Evolutionary conservation across 2,113 vertebrate genomes (phyloP).

Genomic region (Protobothrops mucrosquamatus): DNA sequence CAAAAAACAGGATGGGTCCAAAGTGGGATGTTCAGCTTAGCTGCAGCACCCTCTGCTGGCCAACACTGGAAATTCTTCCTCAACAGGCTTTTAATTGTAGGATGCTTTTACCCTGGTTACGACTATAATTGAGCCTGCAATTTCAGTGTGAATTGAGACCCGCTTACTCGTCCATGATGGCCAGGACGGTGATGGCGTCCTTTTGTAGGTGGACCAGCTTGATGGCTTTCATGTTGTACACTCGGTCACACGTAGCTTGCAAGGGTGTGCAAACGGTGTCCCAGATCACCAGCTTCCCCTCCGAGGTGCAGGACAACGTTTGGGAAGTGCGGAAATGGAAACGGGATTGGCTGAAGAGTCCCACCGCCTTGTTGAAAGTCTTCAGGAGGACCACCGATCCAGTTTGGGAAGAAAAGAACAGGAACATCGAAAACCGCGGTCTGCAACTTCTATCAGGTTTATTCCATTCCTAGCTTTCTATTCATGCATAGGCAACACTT

Average conservation of each 20-base stretch:
- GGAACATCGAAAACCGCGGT: not conserved
- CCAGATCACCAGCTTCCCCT: constrained; percentile 83
- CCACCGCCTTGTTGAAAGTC: constrained; percentile 72
- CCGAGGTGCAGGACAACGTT: constrained; percentile 73
- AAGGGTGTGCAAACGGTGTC: constrained; percentile 17
- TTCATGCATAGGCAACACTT: too few species aligned
- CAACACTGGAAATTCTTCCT: not conserved
- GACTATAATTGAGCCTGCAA: not conserved
- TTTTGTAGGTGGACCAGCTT: constrained; percentile 76
- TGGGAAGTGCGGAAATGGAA: constrained; percentile 74
- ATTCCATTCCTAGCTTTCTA: too few species aligned
- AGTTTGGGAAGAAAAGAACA: rapidly evolving
- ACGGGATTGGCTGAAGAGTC: constrained; percentile 75
- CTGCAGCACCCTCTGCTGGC: constrained; percentile 58
- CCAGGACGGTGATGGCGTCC: constrained; percentile 78
- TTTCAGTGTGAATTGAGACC: not conserved
- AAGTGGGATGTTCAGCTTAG: not conserved
- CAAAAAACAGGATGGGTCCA: not conserved
- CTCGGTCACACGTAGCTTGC: not conserved
- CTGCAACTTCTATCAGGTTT: not conserved
- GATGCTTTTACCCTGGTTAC: not conserved
- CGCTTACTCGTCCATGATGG: constrained; percentile 73
- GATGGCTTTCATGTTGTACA: constrained; percentile 46
- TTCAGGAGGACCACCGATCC: constrained; percentile 42
- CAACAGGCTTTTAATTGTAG: not conserved